Evolutionary conservation across 2,888 invertebrate species (phyloP), one percentile per base, ranked within the genome.

Genomic region (Agrilus biguttatus): DNA sequence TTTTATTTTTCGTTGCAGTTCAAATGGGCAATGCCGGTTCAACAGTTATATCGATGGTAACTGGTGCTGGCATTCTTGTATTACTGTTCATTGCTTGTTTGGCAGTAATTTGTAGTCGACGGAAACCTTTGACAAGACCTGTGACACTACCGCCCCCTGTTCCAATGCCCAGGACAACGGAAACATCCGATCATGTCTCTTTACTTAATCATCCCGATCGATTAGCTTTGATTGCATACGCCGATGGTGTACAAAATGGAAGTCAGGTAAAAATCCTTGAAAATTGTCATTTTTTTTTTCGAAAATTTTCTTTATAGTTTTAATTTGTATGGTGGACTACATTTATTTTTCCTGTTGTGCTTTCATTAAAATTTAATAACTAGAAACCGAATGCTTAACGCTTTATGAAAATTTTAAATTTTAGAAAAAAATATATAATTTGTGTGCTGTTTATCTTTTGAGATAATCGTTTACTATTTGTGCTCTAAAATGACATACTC

Each of bases 171-270:
- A 8, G 28, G 8, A 28, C 8, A 1, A 10, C 28, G 10, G 57
- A 55, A 49, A 51, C 58, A 41, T 56, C 57, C 32, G 63, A 63
- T 52, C 64, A 64, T 45, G 60, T 61, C 6, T 56, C 57, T 36
- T 54, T 63, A 23, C 50, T 64, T 35, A 62, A 65, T 36, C 68
- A 70, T 55, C 68, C 68, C n/a, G 73, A 73, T 54, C 56, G 72
- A 38, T 58, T 72, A 51, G 70, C 72, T 32, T 59, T 73, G 46
- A 72, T 73, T 48, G 71, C 72, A 3, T 72, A 69, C 54, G 70
- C 71, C 37, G 70, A 72, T 51, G 69, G 68, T 7, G 60, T 67
- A 36, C 66, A 68, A 50, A 53, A 51, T 43, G 60, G 60, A 28
- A 28, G 28, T 10, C 28, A 28, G 10, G 28, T 28, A 28, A 5